A percentile compares a stretch with the other conserved stretches of the same genome.
phyloP scores from a whole-genome alignment of 2,888 invertebrate species.

The Oscheius onirici region DNA sequence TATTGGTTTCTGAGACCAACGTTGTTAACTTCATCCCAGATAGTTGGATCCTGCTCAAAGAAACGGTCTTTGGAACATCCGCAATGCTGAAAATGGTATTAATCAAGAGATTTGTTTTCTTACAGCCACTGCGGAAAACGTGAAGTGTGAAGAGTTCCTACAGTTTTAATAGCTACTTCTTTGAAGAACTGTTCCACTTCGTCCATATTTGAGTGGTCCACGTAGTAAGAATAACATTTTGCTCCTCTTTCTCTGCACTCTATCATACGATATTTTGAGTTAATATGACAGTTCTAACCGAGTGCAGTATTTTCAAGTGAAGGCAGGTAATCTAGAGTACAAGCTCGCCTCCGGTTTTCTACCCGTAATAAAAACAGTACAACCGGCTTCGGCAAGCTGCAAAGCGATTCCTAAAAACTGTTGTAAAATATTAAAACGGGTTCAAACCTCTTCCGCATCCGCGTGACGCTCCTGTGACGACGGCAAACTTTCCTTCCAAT shows the following conservation, averaged over 20 bases:
- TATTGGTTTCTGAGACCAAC: slow-evolving; percentile 75
- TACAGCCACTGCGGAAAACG: slow-evolving; percentile 70
- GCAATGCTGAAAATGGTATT: neutral
- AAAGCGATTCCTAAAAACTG: slow-evolving; percentile 24
- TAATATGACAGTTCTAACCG: neutral
- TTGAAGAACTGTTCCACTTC: slow-evolving; percentile 70
- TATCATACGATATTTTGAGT: neutral
- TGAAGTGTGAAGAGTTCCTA: slow-evolving; percentile 73
- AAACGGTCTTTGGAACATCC: slow-evolving; percentile 58
- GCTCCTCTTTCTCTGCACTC: slow-evolving; percentile 39
- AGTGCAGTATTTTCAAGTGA: slow-evolving; percentile 19
- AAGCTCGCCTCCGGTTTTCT: slow-evolving; percentile 19
- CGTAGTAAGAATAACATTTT: slow-evolving; percentile 34
- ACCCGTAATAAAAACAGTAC: slow-evolving; percentile 24
- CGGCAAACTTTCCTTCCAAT: slow-evolving; percentile 24
- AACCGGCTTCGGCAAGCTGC: slow-evolving; percentile 29
- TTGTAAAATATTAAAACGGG: neutral
- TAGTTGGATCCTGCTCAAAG: slow-evolving; percentile 72
- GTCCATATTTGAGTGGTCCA: slow-evolving; percentile 43
- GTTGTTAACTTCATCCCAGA: slow-evolving; percentile 74
- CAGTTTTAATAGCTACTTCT: slow-evolving; percentile 70
- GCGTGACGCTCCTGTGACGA: slow-evolving; percentile 32
- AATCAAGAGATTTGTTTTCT: slow-evolving; percentile 9
- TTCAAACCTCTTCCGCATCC: slow-evolving; percentile 19
- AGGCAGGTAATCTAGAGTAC: slow-evolving; percentile 1